A percentile compares a stretch with the other conserved stretches of the same genome.
phyloP scores from a whole-genome alignment of 2,888 invertebrate species.

The Chrysodeixis includens region DNA sequence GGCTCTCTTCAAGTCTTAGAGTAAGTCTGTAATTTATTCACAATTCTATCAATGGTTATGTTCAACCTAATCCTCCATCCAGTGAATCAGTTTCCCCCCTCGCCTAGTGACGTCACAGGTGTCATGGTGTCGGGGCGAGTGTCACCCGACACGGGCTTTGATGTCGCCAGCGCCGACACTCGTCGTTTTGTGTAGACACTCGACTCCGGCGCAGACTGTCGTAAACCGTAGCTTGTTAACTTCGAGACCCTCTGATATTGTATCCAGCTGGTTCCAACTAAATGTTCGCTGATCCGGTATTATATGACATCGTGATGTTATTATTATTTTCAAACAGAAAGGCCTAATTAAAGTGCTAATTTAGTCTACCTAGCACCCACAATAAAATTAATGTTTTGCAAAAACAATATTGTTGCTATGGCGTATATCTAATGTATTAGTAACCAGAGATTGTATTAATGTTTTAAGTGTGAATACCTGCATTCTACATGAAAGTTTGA shows the following conservation, averaged over 20 bases:
- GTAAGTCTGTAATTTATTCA: too few relatives aligned
- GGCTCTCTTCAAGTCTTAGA: too few relatives aligned
- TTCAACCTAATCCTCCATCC: too few relatives aligned
- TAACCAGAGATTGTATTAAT: too few relatives aligned
- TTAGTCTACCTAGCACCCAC: too few relatives aligned
- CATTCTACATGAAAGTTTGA: too few relatives aligned
- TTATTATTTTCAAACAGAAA: background rate
- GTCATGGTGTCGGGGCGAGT: slow-evolving; percentile 49
- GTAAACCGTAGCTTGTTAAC: slow-evolving; percentile 69
- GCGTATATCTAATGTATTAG: too few relatives aligned
- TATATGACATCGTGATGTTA: background rate
- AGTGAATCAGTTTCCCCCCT: too few relatives aligned
- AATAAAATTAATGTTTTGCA: too few relatives aligned
- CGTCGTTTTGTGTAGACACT: slow-evolving; percentile 48
- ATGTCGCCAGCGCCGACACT: slow-evolving; percentile 53
- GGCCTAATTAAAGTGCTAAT: background rate
- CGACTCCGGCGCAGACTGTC: slow-evolving; percentile 48
- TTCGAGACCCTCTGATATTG: slow-evolving; percentile 50
- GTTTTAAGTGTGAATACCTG: too few relatives aligned
- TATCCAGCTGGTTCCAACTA: slow-evolving; percentile 8
- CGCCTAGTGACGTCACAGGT: slow-evolving; percentile 39
- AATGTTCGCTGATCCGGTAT: background rate
- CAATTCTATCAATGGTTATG: too few relatives aligned
- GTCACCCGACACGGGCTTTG: slow-evolving; percentile 67
- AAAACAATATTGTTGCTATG: too few relatives aligned